These are phyloP conservation scores for Catotricha subobsoleta DNA, from an alignment of 2,888 invertebrate species.

Conservation along the genomic window DNA sequence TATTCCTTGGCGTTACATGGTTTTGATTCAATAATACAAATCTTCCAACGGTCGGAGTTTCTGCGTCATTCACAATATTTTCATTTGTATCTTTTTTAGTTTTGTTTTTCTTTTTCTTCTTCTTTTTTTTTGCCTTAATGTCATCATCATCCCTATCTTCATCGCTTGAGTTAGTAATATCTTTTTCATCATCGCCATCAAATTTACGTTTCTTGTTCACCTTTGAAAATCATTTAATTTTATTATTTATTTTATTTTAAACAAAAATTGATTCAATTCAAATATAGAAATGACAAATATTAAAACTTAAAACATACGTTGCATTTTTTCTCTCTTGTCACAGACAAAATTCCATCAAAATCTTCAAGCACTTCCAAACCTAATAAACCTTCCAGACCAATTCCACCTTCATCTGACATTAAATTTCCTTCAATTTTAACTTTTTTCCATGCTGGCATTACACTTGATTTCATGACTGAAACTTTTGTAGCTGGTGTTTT, in stretches of 20 bases:
- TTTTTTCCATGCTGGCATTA: constrained; percentile 36
- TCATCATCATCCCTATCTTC: constrained; percentile 11
- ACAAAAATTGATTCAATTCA: neutral
- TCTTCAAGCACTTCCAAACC: constrained; percentile 62
- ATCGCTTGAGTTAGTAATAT: constrained; percentile 6
- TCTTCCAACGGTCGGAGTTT: constrained; percentile 9
- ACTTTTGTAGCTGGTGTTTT: too few species aligned
- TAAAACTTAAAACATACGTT: constrained; percentile 1
- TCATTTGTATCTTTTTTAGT: constrained; percentile 8
- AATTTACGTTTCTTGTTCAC: neutral
- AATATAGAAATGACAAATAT: neutral
- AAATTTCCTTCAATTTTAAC: constrained; percentile 42
- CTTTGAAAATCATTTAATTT: neutral
- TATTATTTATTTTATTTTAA: neutral
- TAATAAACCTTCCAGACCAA: constrained; percentile 45
- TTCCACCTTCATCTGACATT: constrained; percentile 26
- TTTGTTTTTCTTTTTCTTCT: constrained; percentile 12
- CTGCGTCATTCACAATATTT: constrained; percentile 3
- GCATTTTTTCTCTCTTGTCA: constrained; percentile 29
- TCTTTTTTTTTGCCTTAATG: constrained; percentile 9
- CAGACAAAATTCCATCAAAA: constrained; percentile 37
- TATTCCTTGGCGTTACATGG: too few species aligned
- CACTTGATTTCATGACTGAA: too few species aligned
- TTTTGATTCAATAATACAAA: constrained; percentile 22
- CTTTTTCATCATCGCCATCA: neutral